Percentiles rank a stretch among this genome's conserved stretches.
Conservation (phyloP, 2,113 vertebrate genomes). For the Oryzias celebensis region DNA sequence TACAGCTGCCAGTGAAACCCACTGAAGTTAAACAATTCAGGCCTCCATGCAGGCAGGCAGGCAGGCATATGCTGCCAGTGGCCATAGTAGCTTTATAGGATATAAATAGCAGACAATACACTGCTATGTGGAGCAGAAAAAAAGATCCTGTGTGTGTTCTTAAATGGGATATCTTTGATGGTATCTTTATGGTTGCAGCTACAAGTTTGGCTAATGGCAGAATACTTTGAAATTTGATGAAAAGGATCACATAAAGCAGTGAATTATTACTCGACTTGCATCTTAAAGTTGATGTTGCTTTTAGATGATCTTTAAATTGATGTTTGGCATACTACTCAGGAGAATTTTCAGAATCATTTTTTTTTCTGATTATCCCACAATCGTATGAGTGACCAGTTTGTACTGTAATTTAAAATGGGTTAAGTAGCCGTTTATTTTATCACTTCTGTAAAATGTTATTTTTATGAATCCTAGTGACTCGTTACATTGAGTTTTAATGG, state of each 20-base stretch:
- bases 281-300: not conserved
- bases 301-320: not conserved
- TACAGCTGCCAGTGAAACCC: constrained; percentile 29
- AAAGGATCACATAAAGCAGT: constrained; percentile 8
- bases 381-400: not conserved
- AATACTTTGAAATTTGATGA: constrained; percentile 4
- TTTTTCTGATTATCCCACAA: not conserved
- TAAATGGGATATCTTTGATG: constrained; percentile 59
- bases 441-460: constrained; percentile 31
- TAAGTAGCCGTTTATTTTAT: constrained; percentile 26
- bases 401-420: not conserved
- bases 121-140: constrained; percentile 75
- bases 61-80: constrained; percentile 69
- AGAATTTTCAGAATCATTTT: constrained; percentile 1
- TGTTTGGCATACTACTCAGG: not conserved
- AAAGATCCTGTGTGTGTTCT: constrained; percentile 46
- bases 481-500: constrained; percentile 49
- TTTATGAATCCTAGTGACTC: constrained; percentile 45
- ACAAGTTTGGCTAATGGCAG: constrained; percentile 40
- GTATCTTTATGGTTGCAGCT: constrained; percentile 38
- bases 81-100: constrained; percentile 62
- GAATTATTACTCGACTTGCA: not conserved
- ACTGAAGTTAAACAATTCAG: constrained; percentile 37
- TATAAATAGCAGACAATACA: constrained; percentile 77
- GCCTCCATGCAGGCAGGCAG: constrained; percentile 60